phyloP scores from a whole-genome alignment of 2,797 vertebrate species.

The Leptatherina wallacei region DNA sequence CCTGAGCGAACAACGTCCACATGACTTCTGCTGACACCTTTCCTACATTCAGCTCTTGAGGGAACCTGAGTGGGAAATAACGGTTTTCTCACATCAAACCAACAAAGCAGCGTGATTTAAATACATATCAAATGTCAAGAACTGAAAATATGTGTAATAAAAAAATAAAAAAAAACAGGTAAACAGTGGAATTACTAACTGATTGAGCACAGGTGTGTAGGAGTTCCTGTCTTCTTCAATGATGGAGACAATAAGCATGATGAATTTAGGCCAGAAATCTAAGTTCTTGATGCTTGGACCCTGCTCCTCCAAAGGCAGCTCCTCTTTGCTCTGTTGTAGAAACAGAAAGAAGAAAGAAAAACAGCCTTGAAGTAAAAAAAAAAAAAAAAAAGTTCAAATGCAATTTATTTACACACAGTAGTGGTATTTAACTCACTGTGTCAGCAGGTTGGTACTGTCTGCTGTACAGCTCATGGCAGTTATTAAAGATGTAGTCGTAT shows the following conservation, averaged over 20 bases:
- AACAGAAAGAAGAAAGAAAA: not conserved
- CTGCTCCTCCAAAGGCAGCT: constrained; percentile 91
- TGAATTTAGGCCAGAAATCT: constrained; percentile 99
- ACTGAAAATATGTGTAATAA: not conserved
- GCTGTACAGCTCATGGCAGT: constrained; percentile 96
- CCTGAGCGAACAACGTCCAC: constrained; percentile 97
- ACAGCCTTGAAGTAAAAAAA: too few relatives aligned
- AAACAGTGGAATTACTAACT: constrained; percentile 83
- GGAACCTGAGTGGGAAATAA: constrained; percentile 87
- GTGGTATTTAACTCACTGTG: constrained; percentile 78
- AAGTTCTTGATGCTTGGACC: constrained; percentile 95
- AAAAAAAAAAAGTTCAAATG: too few relatives aligned
- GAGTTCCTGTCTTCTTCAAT: constrained; percentile 98
- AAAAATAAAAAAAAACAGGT: not conserved
- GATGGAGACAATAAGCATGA: constrained; percentile 98
- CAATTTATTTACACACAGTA: too few relatives aligned
- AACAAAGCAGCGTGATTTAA: not conserved
- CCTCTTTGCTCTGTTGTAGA: constrained; percentile 84
- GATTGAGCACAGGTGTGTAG: constrained; percentile 95
- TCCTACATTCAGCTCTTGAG: constrained; percentile 95
- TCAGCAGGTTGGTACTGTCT: constrained; percentile 91
- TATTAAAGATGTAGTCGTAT: constrained; percentile 98
- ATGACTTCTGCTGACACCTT: constrained; percentile 98
- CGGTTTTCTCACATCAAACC: not conserved
- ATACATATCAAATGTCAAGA: not conserved